phyloP scores from a whole-genome alignment of 2,797 vertebrate genomes.

The Anniella stebbinsi region DNA sequence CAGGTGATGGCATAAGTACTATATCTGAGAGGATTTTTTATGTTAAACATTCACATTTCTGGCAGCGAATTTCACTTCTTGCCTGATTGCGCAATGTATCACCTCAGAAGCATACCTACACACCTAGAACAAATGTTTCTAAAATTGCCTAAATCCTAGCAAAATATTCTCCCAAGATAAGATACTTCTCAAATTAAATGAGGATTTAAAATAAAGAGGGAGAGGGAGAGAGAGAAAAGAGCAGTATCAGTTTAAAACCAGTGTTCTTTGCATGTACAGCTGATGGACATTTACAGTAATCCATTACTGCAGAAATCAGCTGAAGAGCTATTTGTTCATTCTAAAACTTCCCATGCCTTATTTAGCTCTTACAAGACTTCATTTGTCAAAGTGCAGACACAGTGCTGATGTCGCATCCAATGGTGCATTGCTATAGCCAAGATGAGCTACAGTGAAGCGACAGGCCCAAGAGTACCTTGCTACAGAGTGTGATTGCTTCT shows the following conservation, averaged over 20 bases:
- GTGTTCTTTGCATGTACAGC: conserved; percentile 49
- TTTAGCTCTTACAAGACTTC: conserved; percentile 80
- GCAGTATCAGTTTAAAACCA: conserved; percentile 40
- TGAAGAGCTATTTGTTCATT: conserved; percentile 68
- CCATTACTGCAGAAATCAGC: conserved; percentile 70
- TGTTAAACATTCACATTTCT: conserved; percentile 63
- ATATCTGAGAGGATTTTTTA: conserved; percentile 62
- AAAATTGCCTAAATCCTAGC: conserved; percentile 46
- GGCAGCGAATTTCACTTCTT: conserved; percentile 43
- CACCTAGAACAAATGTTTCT: conserved; percentile 45
- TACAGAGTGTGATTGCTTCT: conserved; percentile 72
- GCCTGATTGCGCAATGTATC: conserved; percentile 66
- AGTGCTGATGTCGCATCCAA: conserved; percentile 71
- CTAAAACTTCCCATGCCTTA: conserved; percentile 72
- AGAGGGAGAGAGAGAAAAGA: background rate
- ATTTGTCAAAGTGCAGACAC: conserved; percentile 75
- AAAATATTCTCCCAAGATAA: conserved; percentile 49
- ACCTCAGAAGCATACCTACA: conserved; percentile 65
- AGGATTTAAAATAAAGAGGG: background rate
- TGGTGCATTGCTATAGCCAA: conserved; percentile 53
- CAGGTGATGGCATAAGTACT: conserved; percentile 56
- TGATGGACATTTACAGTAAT: conserved; percentile 69
- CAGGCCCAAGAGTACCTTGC: conserved; percentile 56
- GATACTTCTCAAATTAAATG: background rate
- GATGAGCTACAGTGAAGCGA: conserved; percentile 64